These are phyloP conservation scores for Larimichthys polyactis DNA, from an alignment of 2,113 vertebrate species.

Conservation along the genomic window DNA sequence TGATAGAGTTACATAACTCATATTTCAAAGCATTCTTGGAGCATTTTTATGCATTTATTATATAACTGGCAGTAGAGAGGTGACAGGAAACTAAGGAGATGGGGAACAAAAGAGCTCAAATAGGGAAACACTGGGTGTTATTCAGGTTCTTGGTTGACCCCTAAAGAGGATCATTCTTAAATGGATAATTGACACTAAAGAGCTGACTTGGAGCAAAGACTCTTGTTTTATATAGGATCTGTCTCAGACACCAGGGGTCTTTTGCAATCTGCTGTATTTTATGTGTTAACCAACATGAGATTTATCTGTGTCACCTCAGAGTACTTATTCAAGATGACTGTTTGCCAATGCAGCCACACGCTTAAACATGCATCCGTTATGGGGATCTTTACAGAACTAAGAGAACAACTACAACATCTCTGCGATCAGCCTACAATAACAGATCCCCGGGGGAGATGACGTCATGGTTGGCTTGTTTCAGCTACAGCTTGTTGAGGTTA, in stretches of 20 bases:
- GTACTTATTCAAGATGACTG: neutral
- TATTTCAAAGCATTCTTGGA: neutral
- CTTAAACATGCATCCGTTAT: slow-evolving; percentile 23
- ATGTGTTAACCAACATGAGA: neutral
- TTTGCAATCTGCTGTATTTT: neutral
- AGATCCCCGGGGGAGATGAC: neutral
- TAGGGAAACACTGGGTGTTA: neutral
- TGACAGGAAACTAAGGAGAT: neutral
- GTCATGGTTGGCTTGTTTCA: slow-evolving; percentile 51
- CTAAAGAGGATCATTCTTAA: slow-evolving; percentile 3
- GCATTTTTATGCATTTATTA: neutral
- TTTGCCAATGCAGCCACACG: neutral
- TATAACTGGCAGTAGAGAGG: neutral
- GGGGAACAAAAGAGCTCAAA: neutral
- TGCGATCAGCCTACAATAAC: slow-evolving; percentile 24
- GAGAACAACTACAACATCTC: slow-evolving; percentile 26
- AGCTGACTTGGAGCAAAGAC: neutral
- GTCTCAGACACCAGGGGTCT: too few species aligned
- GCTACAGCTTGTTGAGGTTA: slow-evolving; percentile 74
- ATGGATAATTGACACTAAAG: neutral
- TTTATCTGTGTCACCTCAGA: slow-evolving; percentile 6
- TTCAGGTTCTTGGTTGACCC: neutral
- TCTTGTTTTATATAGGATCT: neutral
- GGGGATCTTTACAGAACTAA: neutral
- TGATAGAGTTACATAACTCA: too few species aligned